phyloP scores from a whole-genome alignment of 2,888 invertebrate species.

The Phrixothrix hirtus region DNA sequence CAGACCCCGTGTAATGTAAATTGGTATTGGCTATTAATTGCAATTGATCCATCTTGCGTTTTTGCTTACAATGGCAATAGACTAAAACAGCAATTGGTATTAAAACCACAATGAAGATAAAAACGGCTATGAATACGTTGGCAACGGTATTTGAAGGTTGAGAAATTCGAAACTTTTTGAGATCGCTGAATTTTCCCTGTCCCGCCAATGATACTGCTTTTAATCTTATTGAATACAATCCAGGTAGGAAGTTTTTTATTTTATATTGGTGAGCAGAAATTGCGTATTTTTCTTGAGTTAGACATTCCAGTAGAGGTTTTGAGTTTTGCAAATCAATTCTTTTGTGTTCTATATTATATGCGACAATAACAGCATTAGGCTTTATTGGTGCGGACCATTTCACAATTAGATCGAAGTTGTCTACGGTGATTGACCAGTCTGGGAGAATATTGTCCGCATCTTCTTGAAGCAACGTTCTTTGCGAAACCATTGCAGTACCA shows the following conservation, averaged over 20 bases:
- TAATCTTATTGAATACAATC: slow-evolving; percentile 62
- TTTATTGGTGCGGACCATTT: slow-evolving; percentile 63
- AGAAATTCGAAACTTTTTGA: slow-evolving; percentile 36
- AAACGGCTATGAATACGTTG: slow-evolving; percentile 5
- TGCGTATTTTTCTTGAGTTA: slow-evolving; percentile 51
- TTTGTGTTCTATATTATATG: slow-evolving; percentile 64
- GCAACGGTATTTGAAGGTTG: slow-evolving; percentile 1
- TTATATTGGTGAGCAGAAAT: slow-evolving; percentile 40
- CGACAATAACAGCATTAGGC: slow-evolving; percentile 68
- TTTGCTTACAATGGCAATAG: slow-evolving; percentile 32
- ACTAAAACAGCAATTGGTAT: slow-evolving; percentile 35
- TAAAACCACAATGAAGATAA: slow-evolving; percentile 39
- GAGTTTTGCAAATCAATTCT: slow-evolving; percentile 49
- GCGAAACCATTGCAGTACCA: slow-evolving; percentile 51
- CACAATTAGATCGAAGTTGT: slow-evolving; percentile 41
- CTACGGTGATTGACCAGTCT: slow-evolving; percentile 35
- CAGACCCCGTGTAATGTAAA: slow-evolving; percentile 60
- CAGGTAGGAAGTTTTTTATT: slow-evolving; percentile 56
- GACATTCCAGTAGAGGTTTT: slow-evolving; percentile 56
- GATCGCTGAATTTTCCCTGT: slow-evolving; percentile 51
- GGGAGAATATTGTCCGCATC: slow-evolving; percentile 54
- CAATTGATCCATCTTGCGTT: not conserved
- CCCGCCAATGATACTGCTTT: slow-evolving; percentile 66
- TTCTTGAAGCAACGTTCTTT: slow-evolving; percentile 56
- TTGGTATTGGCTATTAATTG: not conserved